Evolutionary conservation across 2,888 invertebrate species (phyloP).

Genomic region (Ophion obscuratus): DNA sequence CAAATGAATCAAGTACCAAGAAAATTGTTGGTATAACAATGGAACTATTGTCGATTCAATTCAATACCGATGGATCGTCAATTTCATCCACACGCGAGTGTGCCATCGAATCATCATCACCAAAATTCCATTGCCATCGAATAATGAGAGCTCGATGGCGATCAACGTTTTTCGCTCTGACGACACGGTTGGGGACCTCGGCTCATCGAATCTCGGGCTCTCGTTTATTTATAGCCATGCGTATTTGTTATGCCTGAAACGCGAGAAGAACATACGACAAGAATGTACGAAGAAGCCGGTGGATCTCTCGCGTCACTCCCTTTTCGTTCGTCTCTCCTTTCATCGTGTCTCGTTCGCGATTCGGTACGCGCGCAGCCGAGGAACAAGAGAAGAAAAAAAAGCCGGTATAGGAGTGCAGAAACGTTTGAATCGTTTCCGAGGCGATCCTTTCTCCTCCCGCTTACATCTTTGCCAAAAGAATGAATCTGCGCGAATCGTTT

Average conservation of each 20-base stretch:
- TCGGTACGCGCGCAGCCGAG: slow-evolving; percentile 47
- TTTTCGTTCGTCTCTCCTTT: slow-evolving; percentile 16
- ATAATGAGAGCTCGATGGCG: background rate
- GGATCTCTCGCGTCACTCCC: slow-evolving; percentile 48
- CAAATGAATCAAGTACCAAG: too few species aligned
- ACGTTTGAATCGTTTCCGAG: slow-evolving; percentile 56
- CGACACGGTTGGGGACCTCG: slow-evolving; percentile 46
- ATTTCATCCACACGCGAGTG: too few species aligned
- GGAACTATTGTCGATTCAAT: too few species aligned
- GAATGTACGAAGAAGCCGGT: slow-evolving; percentile 21
- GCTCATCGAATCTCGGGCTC: slow-evolving; percentile 66
- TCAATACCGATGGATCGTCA: too few species aligned
- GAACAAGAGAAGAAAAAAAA: slow-evolving; percentile 34
- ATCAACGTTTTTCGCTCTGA: slow-evolving; percentile 8
- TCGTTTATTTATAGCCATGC: slow-evolving; percentile 73
- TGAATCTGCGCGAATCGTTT: slow-evolving; percentile 65
- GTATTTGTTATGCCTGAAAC: slow-evolving; percentile 73
- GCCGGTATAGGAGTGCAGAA: slow-evolving; percentile 35
- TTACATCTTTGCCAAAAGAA: slow-evolving; percentile 51
- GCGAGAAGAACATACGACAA: slow-evolving; percentile 40
- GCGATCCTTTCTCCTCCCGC: slow-evolving; percentile 30
- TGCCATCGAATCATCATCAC: too few species aligned
- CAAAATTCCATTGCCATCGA: background rate
- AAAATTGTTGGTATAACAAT: too few species aligned
- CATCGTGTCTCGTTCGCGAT: slow-evolving; percentile 49